These are phyloP conservation scores for Epizoanthus fatuus DNA, from an alignment of 92 coral and sea anemone species.

Conservation along the genomic window DNA sequence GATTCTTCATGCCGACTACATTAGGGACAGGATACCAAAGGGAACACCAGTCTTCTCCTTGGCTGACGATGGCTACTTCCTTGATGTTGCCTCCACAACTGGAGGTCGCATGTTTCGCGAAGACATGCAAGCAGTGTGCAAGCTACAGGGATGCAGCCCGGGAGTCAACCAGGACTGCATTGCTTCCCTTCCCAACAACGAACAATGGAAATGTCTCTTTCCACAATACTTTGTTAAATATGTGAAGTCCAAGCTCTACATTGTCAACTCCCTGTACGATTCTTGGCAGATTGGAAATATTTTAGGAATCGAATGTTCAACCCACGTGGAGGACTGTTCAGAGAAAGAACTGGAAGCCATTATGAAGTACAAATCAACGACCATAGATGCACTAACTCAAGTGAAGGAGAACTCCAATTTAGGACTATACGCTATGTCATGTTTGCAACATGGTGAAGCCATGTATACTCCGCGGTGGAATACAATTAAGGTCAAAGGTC, in stretches of 20 bases:
- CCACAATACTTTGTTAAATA: slow-evolving; percentile 74
- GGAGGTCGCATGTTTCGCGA: slow-evolving; percentile 63
- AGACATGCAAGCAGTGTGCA: slow-evolving; percentile 72
- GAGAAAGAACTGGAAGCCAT: slow-evolving; percentile 70
- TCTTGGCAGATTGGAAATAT: slow-evolving; percentile 88
- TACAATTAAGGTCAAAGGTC: slow-evolving; percentile 64
- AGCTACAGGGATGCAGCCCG: slow-evolving; percentile 82
- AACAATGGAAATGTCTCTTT: slow-evolving; percentile 82
- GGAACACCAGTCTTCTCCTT: slow-evolving; percentile 68
- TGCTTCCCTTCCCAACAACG: slow-evolving; percentile 40
- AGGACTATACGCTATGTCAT: slow-evolving; percentile 74
- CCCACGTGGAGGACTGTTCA: slow-evolving; percentile 63
- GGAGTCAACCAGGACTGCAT: slow-evolving; percentile 77
- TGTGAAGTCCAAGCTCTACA: slow-evolving; percentile 63
- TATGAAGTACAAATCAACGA: slow-evolving; percentile 68
- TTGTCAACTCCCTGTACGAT: slow-evolving; percentile 82
- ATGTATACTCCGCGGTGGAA: slow-evolving; percentile 76
- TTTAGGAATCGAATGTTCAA: slow-evolving; percentile 72
- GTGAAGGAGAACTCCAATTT: slow-evolving; percentile 36
- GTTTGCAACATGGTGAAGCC: slow-evolving; percentile 88
- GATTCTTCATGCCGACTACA: slow-evolving; percentile 88
- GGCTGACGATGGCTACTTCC: slow-evolving; percentile 92
- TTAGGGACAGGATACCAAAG: slow-evolving; percentile 68
- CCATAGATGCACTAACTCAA: slow-evolving; percentile 69
- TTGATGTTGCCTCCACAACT: slow-evolving; percentile 65